Percentiles rank a stretch among this genome's conserved stretches.
Evolutionary conservation across 2,888 invertebrate genomes (phyloP).

Genomic region (Dynastes grantii): DNA sequence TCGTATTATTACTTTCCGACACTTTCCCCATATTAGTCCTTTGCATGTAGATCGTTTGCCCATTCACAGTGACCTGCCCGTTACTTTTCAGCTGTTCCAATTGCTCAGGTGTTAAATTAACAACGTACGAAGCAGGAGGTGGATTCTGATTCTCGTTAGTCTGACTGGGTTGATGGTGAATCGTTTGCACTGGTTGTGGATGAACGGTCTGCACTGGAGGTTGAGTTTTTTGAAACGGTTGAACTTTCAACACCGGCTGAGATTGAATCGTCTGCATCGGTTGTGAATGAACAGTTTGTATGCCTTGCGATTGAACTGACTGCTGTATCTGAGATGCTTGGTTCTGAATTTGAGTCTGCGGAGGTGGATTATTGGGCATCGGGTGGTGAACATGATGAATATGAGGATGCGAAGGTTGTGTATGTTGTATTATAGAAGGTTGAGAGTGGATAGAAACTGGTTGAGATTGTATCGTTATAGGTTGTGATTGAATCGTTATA

Average conservation of each 20-base stretch:
- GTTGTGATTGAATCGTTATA: slow-evolving; percentile 55
- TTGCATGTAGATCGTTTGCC: slow-evolving; percentile 70
- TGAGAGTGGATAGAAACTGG: slow-evolving; percentile 58
- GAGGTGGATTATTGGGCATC: slow-evolving; percentile 36
- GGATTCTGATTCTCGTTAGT: slow-evolving; percentile 56
- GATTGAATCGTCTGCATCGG: slow-evolving; percentile 52
- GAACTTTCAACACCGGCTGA: slow-evolving; percentile 59
- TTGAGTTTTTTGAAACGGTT: slow-evolving; percentile 68
- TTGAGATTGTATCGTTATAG: slow-evolving; percentile 49
- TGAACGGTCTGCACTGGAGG: slow-evolving; percentile 69
- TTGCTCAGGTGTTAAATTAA: slow-evolving; percentile 70
- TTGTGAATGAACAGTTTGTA: slow-evolving; percentile 60
- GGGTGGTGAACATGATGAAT: slow-evolving; percentile 35
- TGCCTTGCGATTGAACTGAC: slow-evolving; percentile 50
- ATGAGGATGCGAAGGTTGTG: slow-evolving; percentile 47
- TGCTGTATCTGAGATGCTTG: slow-evolving; percentile 53
- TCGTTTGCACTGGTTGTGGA: slow-evolving; percentile 65
- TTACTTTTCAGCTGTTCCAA: slow-evolving; percentile 69
- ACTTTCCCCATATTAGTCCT: slow-evolving; percentile 60
- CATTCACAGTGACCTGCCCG: slow-evolving; percentile 69
- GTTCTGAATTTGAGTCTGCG: slow-evolving; percentile 14
- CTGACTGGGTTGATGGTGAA: slow-evolving; percentile 58
- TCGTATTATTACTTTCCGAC: slow-evolving; percentile 49
- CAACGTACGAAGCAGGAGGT: slow-evolving; percentile 67
- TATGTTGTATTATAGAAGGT: slow-evolving; percentile 50